Evolutionary conservation across 2,797 vertebrate species (phyloP).

Genomic region (Hippopotamyrus pictus): DNA sequence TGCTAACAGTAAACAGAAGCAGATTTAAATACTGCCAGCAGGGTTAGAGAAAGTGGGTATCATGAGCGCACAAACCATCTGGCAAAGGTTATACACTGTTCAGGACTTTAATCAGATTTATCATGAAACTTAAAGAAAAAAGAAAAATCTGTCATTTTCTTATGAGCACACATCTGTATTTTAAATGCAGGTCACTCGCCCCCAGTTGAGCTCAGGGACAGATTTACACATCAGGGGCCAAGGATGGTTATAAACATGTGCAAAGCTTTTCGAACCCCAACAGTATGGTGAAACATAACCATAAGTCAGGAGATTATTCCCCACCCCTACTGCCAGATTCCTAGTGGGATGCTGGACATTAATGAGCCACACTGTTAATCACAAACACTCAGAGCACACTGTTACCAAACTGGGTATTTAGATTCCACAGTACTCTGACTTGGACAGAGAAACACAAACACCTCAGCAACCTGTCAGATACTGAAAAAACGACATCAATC

Average conservation of each 20-base stretch:
- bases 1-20: background rate
- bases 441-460: background rate
- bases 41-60: background rate
- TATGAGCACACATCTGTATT: constrained; percentile 13
- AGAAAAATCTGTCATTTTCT: background rate
- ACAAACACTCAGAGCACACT: background rate
- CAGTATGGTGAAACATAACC: constrained; percentile 9
- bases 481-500: background rate
- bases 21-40: background rate
- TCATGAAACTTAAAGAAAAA: background rate
- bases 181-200: constrained; percentile 14
- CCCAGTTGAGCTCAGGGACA: background rate
- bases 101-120: background rate
- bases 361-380: constrained; percentile 6
- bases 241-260: constrained; percentile 13
- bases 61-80: background rate
- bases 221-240: constrained; percentile 16
- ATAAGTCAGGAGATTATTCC: background rate
- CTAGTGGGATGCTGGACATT: background rate
- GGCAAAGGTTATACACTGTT: background rate
- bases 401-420: background rate
- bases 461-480: background rate
- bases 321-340: background rate
- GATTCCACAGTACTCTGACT: background rate
- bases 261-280: background rate